Evolutionary conservation across 2,113 vertebrate species (phyloP), one percentile per base, ranked within the genome.

Genomic region (Cochlearius cochlearius): DNA sequence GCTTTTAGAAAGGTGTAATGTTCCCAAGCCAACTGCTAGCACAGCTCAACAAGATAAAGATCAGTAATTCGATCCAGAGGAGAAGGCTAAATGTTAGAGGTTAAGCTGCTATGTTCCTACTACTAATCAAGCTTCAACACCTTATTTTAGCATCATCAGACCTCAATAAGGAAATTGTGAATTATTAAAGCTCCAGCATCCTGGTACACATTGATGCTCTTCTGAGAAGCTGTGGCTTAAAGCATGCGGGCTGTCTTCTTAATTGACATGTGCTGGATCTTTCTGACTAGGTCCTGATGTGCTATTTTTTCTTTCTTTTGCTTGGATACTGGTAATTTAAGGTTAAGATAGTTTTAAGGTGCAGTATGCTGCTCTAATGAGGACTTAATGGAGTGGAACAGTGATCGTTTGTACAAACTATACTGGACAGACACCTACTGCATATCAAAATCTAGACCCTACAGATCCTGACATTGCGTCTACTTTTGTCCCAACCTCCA

Each of bases 1-100:
- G 98, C 98, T 97, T 98, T 98, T 97, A 98, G 98, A 98, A 98
- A 98, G 98, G 99, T 99, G 98, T 99, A 98, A 98, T 98, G 98
- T 99, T 98, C 98, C 99, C 98, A 97, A 97, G 98, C 98, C 98
- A 98, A 98, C 97, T 98, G 98, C 98, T 98, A 98, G 98, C 98
- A 91, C 98, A 98, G 98, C 98, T 98, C 98, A 97, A 98, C 98
- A 98, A 99, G 99, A 99, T 99, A 99, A 98, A 98, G 98, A 99
- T 98, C 97, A 98, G 99, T 98, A 99, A 99, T 99, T 98, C 97
- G 98, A 99, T 98, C 98, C 95, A 97, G 98, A 99, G 98, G 96
- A 98, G 98, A 98, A 97, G 96, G 98, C 98, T 98, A 98, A 98
- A 98, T 97, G 98, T 98, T 98, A 98, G 98, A 98, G 97, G 98